A percentile compares a stretch with the other conserved stretches of the same genome.
Conservation (phyloP, 2,888 invertebrate genomes). For the Vanessa cardui region DNA sequence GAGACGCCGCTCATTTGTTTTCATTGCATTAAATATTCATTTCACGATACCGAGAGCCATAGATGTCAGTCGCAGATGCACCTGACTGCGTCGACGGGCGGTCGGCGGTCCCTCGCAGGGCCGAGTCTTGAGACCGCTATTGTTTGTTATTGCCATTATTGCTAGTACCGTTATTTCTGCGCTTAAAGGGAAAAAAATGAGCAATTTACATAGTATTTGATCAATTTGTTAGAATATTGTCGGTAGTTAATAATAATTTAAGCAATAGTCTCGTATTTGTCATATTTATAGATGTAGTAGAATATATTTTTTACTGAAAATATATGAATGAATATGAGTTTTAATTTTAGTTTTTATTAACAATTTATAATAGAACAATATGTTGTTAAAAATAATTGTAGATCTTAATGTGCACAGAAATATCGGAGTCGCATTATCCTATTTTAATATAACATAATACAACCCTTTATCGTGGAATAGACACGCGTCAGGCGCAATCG, state of each 20-base stretch:
- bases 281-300: too few relatives aligned
- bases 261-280: too few relatives aligned
- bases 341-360: too few relatives aligned
- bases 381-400: too few relatives aligned
- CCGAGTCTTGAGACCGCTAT: slow-evolving; percentile 34
- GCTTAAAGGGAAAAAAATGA: background rate
- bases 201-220: too few relatives aligned
- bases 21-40: slow-evolving; percentile 50
- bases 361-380: too few relatives aligned
- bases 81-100: slow-evolving; percentile 40
- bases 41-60: slow-evolving; percentile 55
- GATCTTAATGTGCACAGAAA: too few relatives aligned
- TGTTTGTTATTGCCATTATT: slow-evolving; percentile 37
- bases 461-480: slow-evolving; percentile 43
- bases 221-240: too few relatives aligned
- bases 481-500: slow-evolving; percentile 43
- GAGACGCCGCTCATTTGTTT: slow-evolving; percentile 42
- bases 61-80: slow-evolving; percentile 60
- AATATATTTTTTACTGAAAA: too few relatives aligned
- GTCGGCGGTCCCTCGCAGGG: slow-evolving; percentile 39
- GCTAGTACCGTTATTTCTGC: slow-evolving; percentile 12
- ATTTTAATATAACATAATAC: slow-evolving; percentile 5
- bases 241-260: too few relatives aligned
- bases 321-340: too few relatives aligned
- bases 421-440: background rate